Evolutionary conservation across 2,888 invertebrate genomes (phyloP).

Genomic region (Myopa tessellatipennis): DNA sequence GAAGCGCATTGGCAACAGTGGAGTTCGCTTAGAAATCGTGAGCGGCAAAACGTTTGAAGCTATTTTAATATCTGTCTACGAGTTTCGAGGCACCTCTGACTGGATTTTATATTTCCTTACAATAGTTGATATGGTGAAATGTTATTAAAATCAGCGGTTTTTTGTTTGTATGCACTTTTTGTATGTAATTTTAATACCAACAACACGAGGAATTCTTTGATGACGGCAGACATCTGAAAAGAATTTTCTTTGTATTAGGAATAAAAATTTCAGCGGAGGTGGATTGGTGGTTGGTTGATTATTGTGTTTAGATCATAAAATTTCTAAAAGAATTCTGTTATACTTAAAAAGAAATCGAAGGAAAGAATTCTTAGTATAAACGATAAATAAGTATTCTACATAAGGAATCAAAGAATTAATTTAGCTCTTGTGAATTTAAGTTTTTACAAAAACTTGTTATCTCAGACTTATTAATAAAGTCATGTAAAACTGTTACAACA

Average conservation of each 20-base stretch:
- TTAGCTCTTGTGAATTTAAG: no score
- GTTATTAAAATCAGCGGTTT: constrained; percentile 4
- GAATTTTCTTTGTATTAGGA: background rate
- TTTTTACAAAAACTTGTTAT: no score
- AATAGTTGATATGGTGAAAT: background rate
- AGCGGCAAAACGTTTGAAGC: constrained; percentile 2
- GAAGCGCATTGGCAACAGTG: background rate
- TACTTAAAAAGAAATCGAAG: no score
- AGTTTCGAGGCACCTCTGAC: background rate
- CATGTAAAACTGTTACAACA: no score
- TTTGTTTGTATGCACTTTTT: background rate
- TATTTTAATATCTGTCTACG: background rate
- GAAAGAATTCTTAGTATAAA: no score
- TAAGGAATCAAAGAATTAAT: no score
- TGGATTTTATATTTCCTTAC: background rate
- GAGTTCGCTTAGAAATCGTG: background rate
- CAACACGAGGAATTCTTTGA: background rate
- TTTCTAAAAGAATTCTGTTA: no score
- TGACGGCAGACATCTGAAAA: no score
- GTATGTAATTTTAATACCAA: background rate
- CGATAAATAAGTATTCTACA: no score
- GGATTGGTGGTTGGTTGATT: background rate
- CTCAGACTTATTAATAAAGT: no score
- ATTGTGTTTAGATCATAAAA: no score
- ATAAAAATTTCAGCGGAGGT: background rate